Base-by-base conservation (phyloP, 2,888 invertebrate species). In the Holacanthella duospinosa region DNA sequence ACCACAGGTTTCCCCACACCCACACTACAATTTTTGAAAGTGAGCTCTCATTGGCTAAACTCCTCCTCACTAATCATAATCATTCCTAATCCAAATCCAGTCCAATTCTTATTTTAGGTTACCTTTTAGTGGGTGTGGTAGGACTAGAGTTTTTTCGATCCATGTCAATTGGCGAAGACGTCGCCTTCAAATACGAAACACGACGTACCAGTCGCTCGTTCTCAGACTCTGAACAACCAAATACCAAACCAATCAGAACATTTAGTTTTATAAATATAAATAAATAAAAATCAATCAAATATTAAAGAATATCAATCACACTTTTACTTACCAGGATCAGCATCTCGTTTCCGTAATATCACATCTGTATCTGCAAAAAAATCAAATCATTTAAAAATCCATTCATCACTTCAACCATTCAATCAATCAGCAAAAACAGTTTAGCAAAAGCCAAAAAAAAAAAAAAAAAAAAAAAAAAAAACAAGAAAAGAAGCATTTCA, bases 111-210 rank as follows among this genome's bases (percentile, higher is more conserved):
- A 57, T n/a, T 26, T 16, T 26, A 26, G 19, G 21, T 2, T 67
- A 73, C 73, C 73, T 73, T 66, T 70, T 71, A 48, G 70, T 67
- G 44, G 73, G 73, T 29, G 71, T 68, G 54, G 71, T 71, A 63
- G 73, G 73, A 65, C 73, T 73, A 56, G 69, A 60, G 43, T 67
- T 68, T 55, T 71, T 70, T 27, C 67, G 65, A 29, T 72, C 73
- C 71, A 72, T 73, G 54, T 71, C 71, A 54, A 73, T 71, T 21
- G 73, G 73, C 28, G 71, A 69, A 29, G 70, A 89, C 12, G 93
- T 94, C 54, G 94, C 94, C 79, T 91, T 91, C 71, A 94, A 81
- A 79, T 95, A 95, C n/a, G 93, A 94, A 71, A 92, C 90, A 73
- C 94, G 82, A 72, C 94, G 84, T 79, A 88, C 89, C 27, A 87